Evolutionary conservation across 2,888 invertebrate genomes (phyloP).

Genomic region (Euproctis similis): DNA sequence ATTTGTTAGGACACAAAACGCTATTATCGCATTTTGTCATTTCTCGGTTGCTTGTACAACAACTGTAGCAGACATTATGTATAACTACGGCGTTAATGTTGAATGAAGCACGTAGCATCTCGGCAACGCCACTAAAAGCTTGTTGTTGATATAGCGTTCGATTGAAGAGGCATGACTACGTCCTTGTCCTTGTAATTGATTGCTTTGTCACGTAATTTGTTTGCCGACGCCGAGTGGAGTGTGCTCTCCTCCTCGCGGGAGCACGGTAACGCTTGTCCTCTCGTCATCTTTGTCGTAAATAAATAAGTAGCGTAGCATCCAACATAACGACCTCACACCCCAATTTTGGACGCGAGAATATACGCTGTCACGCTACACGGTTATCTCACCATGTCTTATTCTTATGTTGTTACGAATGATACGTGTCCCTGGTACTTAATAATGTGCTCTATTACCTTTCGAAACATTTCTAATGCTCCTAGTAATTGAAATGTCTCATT

Average conservation of each 20-base stretch:
- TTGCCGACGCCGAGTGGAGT: constrained; percentile 53
- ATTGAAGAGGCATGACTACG: constrained; percentile 62
- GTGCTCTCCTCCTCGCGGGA: constrained; percentile 60
- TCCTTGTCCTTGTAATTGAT: constrained; percentile 72
- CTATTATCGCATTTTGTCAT: constrained; percentile 44
- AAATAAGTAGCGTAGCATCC: constrained; percentile 60
- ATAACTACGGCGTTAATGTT: constrained; percentile 38
- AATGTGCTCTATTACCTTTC: too few relatives aligned
- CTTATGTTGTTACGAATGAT: too few relatives aligned
- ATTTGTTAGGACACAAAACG: constrained; percentile 52
- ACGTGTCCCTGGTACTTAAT: too few relatives aligned
- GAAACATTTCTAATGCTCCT: too few relatives aligned
- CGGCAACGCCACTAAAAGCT: constrained; percentile 64
- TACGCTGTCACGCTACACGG: too few relatives aligned
- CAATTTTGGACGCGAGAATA: too few relatives aligned
- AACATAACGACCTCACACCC: constrained; percentile 12
- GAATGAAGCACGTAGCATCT: constrained; percentile 51
- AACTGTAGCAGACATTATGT: constrained; percentile 43
- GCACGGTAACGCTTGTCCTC: constrained; percentile 43
- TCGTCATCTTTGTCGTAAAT: constrained; percentile 64
- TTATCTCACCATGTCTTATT: too few relatives aligned
- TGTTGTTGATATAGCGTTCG: constrained; percentile 72
- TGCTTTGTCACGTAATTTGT: constrained; percentile 76
- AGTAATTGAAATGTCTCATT: too few relatives aligned
- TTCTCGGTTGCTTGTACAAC: constrained; percentile 38